Percentiles rank a stretch among this genome's conserved stretches.
Conservation (phyloP, 2,888 invertebrate species). For the Melinopterus prodromus region DNA sequence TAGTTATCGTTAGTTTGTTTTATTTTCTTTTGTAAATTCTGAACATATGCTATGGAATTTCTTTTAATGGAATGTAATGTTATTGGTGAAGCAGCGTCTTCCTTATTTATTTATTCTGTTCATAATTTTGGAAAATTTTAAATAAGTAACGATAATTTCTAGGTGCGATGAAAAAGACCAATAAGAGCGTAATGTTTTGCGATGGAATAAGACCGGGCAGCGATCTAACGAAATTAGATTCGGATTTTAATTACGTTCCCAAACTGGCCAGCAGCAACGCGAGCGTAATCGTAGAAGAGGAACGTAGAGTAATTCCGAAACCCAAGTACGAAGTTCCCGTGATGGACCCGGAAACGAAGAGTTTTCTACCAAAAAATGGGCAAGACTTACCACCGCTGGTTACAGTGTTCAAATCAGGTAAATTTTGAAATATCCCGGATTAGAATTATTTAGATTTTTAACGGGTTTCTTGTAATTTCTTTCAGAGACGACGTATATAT, state of each 20-base stretch:
- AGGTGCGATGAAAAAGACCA: constrained; percentile 65
- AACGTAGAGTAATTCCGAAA: constrained; percentile 21
- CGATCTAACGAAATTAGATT: constrained; percentile 82
- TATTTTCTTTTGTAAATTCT: too few species aligned
- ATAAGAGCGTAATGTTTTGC: constrained; percentile 86
- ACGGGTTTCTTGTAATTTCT: constrained; percentile 46
- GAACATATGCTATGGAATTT: too few species aligned
- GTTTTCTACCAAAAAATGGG: constrained; percentile 65
- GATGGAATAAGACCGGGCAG: constrained; percentile 90
- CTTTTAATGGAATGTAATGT: too few species aligned
- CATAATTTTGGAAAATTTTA: background rate
- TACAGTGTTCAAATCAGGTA: constrained; percentile 64
- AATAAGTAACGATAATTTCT: constrained; percentile 45
- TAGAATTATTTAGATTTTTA: constrained; percentile 10
- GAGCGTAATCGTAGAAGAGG: background rate
- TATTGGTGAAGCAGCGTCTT: too few species aligned
- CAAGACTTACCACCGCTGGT: constrained; percentile 66
- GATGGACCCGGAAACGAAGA: constrained; percentile 63
- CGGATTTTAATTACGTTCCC: constrained; percentile 60
- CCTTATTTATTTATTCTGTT: too few species aligned
- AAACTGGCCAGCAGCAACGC: background rate
- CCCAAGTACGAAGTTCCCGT: constrained; percentile 55
- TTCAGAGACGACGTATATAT: constrained; percentile 64
- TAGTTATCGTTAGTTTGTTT: too few species aligned
- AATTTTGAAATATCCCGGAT: constrained; percentile 39